These are phyloP conservation scores for Gambusia holbrooki DNA, from an alignment of 2,113 vertebrate genomes.

Conservation along the genomic window DNA sequence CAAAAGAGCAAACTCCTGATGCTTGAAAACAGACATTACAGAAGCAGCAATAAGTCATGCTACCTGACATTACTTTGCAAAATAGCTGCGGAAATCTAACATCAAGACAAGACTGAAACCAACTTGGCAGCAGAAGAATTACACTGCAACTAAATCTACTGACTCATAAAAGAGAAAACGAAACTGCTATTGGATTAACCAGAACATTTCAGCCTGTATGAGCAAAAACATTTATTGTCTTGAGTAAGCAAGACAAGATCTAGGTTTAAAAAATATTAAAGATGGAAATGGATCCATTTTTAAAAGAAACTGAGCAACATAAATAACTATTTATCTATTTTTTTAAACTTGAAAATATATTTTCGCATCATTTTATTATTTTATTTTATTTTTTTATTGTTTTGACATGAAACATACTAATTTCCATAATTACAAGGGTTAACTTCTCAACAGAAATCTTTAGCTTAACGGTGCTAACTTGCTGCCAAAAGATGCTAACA, in stretches of 20 bases:
- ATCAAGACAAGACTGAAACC: too few species aligned
- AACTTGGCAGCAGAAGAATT: too few species aligned
- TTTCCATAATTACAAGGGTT: background rate
- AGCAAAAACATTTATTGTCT: too few species aligned
- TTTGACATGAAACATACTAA: background rate
- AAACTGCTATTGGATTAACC: too few species aligned
- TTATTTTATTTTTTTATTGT: background rate
- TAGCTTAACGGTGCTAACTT: conserved; percentile 13
- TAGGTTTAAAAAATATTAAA: too few species aligned
- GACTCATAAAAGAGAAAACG: too few species aligned
- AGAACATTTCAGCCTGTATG: too few species aligned
- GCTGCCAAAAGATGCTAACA: conserved; percentile 24
- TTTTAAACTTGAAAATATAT: background rate
- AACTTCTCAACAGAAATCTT: background rate
- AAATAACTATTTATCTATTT: background rate
- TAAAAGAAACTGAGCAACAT: background rate
- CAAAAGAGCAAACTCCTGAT: background rate
- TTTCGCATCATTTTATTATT: background rate
- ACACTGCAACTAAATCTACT: too few species aligned
- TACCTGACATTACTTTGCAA: too few species aligned
- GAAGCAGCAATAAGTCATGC: too few species aligned
- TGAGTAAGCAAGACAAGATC: too few species aligned
- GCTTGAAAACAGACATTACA: background rate
- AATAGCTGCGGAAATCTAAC: too few species aligned
- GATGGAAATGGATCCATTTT: background rate